Percentiles rank a stretch among this genome's conserved stretches.
These are phyloP conservation scores for Augochlorella aurata DNA, from an alignment of 2,888 invertebrate species.

Conservation along the genomic window DNA sequence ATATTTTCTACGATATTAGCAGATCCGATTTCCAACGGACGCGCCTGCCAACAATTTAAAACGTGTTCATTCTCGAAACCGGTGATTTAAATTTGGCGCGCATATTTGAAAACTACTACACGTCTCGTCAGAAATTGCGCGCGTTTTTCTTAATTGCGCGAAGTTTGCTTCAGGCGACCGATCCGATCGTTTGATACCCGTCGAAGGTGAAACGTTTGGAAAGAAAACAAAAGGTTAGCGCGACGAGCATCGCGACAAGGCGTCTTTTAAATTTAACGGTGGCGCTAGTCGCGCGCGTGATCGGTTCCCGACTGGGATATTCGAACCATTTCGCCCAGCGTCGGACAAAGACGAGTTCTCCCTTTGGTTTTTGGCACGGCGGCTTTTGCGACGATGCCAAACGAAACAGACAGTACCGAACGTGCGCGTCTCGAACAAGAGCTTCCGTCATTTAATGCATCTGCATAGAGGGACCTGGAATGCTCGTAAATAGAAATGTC, in stretches of 20 bases:
- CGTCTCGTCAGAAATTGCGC: no score
- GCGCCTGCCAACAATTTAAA: no score
- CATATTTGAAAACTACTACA: no score
- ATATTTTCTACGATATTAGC: no score
- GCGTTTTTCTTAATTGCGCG: no score
- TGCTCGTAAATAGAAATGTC: conserved; percentile 53
- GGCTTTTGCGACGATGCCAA: conserved; percentile 62
- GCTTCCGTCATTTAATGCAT: conserved; percentile 54
- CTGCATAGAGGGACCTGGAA: conserved; percentile 12
- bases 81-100: no score
- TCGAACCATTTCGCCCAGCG: conserved; percentile 25
- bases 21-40: no score
- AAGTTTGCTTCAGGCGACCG: neutral
- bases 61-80: no score
- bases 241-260: conserved; percentile 1
- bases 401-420: conserved; percentile 53
- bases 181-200: neutral
- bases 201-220: neutral
- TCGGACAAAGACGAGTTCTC: conserved; percentile 38
- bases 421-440: conserved; percentile 29
- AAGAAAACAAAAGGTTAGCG: neutral
- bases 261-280: conserved; percentile 45
- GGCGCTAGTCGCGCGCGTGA: conserved; percentile 43
- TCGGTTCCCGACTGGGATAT: conserved; percentile 18
- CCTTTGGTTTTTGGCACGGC: conserved; percentile 49